A percentile compares a stretch with the other conserved stretches of the same genome.
phyloP scores from a whole-genome alignment of 2,797 vertebrate species.

The Choloepus didactylus region DNA sequence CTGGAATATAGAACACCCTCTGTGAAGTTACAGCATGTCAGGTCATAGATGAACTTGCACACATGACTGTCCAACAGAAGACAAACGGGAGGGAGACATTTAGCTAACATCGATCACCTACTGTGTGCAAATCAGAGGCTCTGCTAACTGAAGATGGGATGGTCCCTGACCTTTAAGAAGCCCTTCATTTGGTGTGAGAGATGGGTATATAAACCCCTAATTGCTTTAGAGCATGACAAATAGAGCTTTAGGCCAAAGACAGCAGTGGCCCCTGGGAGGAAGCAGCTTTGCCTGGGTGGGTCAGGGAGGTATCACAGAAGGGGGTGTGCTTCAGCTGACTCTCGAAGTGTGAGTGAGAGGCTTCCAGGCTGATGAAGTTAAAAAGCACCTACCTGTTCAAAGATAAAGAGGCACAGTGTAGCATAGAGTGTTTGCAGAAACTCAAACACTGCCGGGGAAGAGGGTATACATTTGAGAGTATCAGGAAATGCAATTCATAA shows the following conservation, averaged over 20 bases:
- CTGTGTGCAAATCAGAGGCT: fast-evolving
- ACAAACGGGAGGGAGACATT: background rate
- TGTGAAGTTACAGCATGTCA: fast-evolving
- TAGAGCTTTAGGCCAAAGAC: background rate
- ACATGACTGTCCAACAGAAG: too few relatives aligned
- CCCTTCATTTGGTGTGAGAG: background rate
- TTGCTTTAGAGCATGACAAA: background rate
- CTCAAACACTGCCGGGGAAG: background rate
- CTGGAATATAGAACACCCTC: background rate
- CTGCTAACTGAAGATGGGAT: background rate
- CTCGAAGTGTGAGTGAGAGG: background rate
- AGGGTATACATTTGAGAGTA: background rate
- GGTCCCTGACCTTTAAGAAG: background rate
- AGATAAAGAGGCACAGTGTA: background rate
- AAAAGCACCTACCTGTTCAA: background rate
- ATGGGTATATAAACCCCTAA: background rate
- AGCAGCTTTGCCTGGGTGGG: background rate
- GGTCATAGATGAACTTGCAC: background rate
- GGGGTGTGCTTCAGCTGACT: background rate
- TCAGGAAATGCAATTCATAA: background rate
- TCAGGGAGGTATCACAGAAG: background rate
- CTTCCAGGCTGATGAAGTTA: background rate
- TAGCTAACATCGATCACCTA: background rate
- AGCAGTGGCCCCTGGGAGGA: background rate
- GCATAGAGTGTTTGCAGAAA: background rate